Conservation (phyloP, 2,797 vertebrate species). For the Helicolenus hilgendorfi region DNA sequence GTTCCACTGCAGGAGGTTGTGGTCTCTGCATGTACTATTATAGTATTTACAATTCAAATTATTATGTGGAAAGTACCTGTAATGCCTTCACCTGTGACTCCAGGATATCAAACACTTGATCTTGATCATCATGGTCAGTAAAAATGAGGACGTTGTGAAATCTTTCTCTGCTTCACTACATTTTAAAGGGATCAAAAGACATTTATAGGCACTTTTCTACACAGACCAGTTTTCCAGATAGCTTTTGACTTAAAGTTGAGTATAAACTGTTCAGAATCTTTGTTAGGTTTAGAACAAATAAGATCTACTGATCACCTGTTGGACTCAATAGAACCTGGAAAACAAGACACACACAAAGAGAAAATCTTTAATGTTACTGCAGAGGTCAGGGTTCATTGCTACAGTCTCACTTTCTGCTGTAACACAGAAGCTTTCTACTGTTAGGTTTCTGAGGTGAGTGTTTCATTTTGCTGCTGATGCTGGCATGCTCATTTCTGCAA, state of each 20-base stretch:
- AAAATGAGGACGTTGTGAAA: background rate
- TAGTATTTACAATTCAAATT: background rate
- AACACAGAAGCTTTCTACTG: conserved; percentile 15
- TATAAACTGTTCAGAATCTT: background rate
- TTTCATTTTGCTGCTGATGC: background rate
- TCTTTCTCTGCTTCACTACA: background rate
- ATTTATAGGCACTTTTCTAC: background rate
- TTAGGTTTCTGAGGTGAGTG: conserved; percentile 54
- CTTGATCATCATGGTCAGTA: background rate
- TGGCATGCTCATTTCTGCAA: conserved; percentile 13
- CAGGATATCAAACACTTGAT: background rate
- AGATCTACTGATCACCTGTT: background rate
- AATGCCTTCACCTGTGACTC: background rate
- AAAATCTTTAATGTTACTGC: background rate
- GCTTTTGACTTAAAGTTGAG: background rate
- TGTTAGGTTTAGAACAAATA: background rate
- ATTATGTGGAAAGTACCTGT: background rate
- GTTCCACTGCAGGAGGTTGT: conserved; percentile 55
- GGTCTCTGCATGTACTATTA: background rate
- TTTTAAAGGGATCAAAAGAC: background rate
- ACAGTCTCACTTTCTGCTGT: conserved; percentile 35
- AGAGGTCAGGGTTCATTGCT: background rate
- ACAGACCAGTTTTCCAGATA: background rate
- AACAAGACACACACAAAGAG: background rate
- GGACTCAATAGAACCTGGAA: background rate